Evolutionary conservation across 2,888 invertebrate genomes (phyloP).

Genomic region (Tuberolachnus salignus): DNA sequence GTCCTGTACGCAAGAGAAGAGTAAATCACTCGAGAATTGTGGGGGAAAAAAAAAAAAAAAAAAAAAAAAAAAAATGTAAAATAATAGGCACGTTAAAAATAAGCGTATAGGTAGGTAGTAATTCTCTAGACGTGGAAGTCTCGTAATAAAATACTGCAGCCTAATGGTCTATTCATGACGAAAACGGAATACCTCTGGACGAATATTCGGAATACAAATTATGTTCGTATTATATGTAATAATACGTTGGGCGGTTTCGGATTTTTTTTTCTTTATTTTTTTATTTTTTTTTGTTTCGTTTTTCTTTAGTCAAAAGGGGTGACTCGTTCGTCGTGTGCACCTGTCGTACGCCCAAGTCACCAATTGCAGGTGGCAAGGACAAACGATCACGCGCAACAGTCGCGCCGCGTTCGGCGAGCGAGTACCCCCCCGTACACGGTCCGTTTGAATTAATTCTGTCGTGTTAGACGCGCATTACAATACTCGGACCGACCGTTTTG

Average conservation of each 20-base stretch:
- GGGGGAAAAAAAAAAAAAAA: too few relatives aligned
- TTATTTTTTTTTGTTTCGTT: too few relatives aligned
- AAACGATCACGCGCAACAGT: slow-evolving; percentile 13
- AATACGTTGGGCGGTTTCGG: slow-evolving; percentile 12
- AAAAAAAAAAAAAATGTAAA: too few relatives aligned
- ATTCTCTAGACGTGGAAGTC: neutral
- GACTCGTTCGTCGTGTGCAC: slow-evolving; percentile 26
- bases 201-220: slow-evolving; percentile 26
- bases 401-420: neutral
- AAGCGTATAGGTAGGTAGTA: neutral
- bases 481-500: neutral
- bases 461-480: neutral
- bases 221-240: neutral
- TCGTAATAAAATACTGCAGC: neutral
- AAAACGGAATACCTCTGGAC: neutral
- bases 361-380: neutral
- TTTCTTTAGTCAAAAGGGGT: slow-evolving; percentile 20
- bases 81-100: neutral
- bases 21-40: slow-evolving; percentile 15
- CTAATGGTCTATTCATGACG: slow-evolving; percentile 39
- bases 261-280: slow-evolving; percentile 18
- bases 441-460: slow-evolving; percentile 21
- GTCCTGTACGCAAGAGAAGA: too few relatives aligned
- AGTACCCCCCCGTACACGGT: too few relatives aligned
- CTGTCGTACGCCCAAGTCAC: slow-evolving; percentile 30